Conservation (phyloP, 2,888 invertebrate species). For the Ichneumoninae sp. region DNA sequence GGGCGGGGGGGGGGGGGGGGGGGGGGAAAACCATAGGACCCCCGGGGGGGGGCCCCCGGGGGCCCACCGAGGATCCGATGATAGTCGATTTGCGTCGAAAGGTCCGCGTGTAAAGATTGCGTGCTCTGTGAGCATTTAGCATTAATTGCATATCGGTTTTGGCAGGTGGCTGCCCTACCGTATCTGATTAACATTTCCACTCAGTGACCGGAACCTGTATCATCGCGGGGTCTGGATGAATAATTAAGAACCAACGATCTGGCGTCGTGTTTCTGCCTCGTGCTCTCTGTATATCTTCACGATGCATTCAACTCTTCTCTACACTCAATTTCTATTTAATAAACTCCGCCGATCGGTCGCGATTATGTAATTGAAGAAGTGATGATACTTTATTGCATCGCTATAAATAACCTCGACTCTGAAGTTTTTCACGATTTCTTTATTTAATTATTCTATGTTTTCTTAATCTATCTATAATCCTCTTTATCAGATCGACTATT, state of each 20-base stretch:
- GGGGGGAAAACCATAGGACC: no score
- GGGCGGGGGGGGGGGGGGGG: not conserved
- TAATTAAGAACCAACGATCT: constrained; percentile 75
- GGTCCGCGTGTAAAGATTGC: constrained; percentile 74
- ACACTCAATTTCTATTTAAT: constrained; percentile 6
- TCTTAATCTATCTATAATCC: constrained; percentile 22
- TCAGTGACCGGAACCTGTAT: constrained; percentile 76
- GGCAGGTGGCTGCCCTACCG: constrained; percentile 79
- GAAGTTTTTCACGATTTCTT: not conserved
- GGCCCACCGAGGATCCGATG: constrained; percentile 44
- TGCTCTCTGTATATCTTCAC: constrained; percentile 44
- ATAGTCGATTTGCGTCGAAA: constrained; percentile 60
- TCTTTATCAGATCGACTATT: not conserved
- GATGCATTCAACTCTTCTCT: constrained; percentile 36
- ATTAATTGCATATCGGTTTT: constrained; percentile 81
- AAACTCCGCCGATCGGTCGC: constrained; percentile 6
- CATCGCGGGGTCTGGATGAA: constrained; percentile 74
- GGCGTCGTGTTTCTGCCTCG: constrained; percentile 25
- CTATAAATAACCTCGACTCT: constrained; percentile 3
- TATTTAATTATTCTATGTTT: constrained; percentile 15
- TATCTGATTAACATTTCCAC: constrained; percentile 78
- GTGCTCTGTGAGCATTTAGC: constrained; percentile 79
- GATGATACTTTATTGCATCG: not conserved
- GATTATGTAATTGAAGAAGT: constrained; percentile 8
- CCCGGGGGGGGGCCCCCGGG: no score